Evolutionary conservation across 1,140 invertebrate genomes (phyloP), one percentile per base, ranked within the genome.

Genomic region (Calosoma granatense): DNA sequence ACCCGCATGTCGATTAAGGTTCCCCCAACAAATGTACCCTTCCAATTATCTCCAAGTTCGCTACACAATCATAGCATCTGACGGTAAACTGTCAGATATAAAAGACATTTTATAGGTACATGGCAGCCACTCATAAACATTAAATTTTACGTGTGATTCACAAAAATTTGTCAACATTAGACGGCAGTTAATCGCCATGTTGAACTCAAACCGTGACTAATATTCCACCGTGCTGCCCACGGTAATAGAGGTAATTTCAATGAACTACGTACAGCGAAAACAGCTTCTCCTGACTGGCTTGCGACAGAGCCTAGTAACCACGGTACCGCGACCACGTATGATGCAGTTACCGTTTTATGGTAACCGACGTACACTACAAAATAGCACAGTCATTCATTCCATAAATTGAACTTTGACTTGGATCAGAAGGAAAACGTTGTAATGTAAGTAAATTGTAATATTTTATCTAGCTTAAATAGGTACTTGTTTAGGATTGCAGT

Each of bases 141-240:
- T n/a, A n/a, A n/a, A n/a, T n/a, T n/a, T n/a, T n/a, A n/a, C n/a
- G n/a, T n/a, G n/a, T n/a, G n/a, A n/a, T n/a, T n/a, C n/a, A 47
- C 3, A 47, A 47, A 47, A 47, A 47, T 47, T 47, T 47, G 41
- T 47, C 41, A 47, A 17, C 6, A 47, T 47, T 47, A 47, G 41
- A 47, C 17, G 41, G 15, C 17, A 47, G 26, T 47, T 47, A 47
- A 9, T 47, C 41, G 41, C 41, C 41, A 47, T 47, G 41, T 47
- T 47, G 41, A 47, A 12, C 41, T 9, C 41, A 47, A 47, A 47
- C 41, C 41, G 41, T 47, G 41, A 47, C 41, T 47, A 47, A 47
- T 47, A 47, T 47, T 47, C 41, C 17, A 12, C 41, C 9, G 41
- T 47, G 9, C 9, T 47, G 41, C 9, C 6, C 41, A 47, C 41